Base-by-base conservation (phyloP, 1,140 invertebrate genomes). In the Whitmania pigra region DNA sequence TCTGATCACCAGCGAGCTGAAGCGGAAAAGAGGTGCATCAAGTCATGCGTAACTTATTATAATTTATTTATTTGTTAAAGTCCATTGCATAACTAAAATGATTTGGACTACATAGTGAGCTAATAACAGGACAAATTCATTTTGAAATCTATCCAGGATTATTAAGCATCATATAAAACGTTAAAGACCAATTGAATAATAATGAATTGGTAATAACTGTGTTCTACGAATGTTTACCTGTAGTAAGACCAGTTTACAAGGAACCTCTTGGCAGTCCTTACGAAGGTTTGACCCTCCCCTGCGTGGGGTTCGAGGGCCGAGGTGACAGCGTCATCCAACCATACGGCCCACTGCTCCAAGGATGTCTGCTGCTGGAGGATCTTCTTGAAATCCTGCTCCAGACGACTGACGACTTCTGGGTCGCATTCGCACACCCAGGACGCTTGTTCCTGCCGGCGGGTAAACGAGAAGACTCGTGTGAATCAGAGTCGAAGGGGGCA, bases 211-310 rank as follows among this genome's bases (percentile, higher is more conserved):
- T n/a, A n/a, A n/a, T n/a, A n/a, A n/a, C n/a, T n/a, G n/a, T n/a
- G n/a, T n/a, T n/a, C n/a, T n/a, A n/a, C n/a, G n/a, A n/a, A n/a
- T n/a, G 5, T 2, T 11, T 83, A 91, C 87, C 91, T 94, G 83
- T 97, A 99, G 86, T 97, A 99, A 73, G 92, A 96, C 96, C 96
- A 99, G 83, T 97, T 96, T 53, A 98, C 87, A 72, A 99, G 85
- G 85, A 99, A 95, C 80, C 97, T 91, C 71, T 80, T 69, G 63
- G 81, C 92, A 74, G 91, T 90, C 81, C 91, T 89, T n/a, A 90
- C 88, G 85, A 93, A 96, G 29, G 89, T 74, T 53, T 74, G 79
- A 9, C 88, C 88, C 79, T 92, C 89, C 11, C 22, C 29, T 3
- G 57, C 57, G 80, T 93, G 91, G 73, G 90, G 90, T 77, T 92